phyloP scores from a whole-genome alignment of 2,797 vertebrate genomes.

The Pipistrellus kuhlii region DNA sequence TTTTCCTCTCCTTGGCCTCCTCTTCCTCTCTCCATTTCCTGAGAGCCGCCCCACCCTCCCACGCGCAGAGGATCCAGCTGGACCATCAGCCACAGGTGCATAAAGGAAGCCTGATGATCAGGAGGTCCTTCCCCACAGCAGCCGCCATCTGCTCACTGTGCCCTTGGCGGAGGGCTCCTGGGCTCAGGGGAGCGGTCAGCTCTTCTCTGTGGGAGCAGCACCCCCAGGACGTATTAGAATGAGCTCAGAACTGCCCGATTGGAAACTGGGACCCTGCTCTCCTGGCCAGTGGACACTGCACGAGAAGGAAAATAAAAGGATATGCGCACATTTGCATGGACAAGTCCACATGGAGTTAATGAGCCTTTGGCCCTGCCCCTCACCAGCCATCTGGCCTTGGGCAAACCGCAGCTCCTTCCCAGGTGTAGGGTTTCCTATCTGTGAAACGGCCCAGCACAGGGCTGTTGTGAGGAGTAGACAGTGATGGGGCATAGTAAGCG shows the following conservation, averaged over 20 bases:
- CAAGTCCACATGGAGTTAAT: not conserved
- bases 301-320: not conserved
- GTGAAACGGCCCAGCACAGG: not conserved
- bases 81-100: rapidly evolving
- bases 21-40: not conserved
- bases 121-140: not conserved
- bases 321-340: rapidly evolving
- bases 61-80: not conserved
- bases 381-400: not conserved
- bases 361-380: not conserved
- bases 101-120: not conserved
- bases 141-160: not conserved
- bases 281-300: not conserved
- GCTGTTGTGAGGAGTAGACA: not conserved
- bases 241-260: not conserved
- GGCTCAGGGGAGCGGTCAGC: not conserved
- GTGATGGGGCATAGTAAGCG: not conserved
- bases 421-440: not conserved
- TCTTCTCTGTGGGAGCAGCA: not conserved
- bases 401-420: not conserved
- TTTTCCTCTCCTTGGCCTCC: not conserved
- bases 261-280: not conserved
- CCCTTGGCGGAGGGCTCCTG: not conserved
- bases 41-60: not conserved
- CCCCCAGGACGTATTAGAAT: not conserved